Evolutionary conservation across 2,113 vertebrate genomes (phyloP).

Genomic region (Aspidoscelis tigris): DNA sequence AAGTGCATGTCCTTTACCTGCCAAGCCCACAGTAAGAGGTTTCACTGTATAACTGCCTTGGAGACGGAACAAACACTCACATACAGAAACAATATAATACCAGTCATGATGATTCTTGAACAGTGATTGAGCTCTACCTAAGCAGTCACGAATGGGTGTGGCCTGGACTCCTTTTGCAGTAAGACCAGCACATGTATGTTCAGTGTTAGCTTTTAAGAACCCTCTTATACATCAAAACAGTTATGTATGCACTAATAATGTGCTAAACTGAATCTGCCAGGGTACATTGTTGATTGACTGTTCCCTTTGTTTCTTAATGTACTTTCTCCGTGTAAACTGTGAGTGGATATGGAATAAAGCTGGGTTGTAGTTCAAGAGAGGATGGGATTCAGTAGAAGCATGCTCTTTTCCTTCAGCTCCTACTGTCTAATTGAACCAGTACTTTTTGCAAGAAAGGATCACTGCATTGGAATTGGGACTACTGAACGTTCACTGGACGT

Average conservation of each 20-base stretch:
- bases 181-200: neutral
- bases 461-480: neutral
- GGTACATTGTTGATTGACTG: neutral
- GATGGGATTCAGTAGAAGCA: too few species aligned
- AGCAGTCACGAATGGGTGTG: neutral
- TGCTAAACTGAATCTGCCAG: neutral
- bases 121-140: neutral
- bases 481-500: neutral
- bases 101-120: neutral
- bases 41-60: slow-evolving; percentile 61
- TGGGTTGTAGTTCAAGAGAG: neutral
- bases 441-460: neutral
- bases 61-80: slow-evolving; percentile 52
- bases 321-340: neutral
- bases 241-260: rapidly evolving
- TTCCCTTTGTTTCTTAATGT: neutral
- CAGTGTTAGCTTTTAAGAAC: neutral
- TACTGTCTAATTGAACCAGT: too few species aligned
- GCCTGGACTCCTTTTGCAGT: slow-evolving; percentile 8
- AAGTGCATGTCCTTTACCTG: slow-evolving; percentile 53
- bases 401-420: too few species aligned
- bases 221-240: slow-evolving; percentile 1
- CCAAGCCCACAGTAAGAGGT: slow-evolving; percentile 57
- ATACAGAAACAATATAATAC: slow-evolving; percentile 7
- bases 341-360: neutral